Percentiles rank a stretch among this genome's conserved stretches.
Evolutionary conservation across 2,113 vertebrate species (phyloP).

Genomic region (Glaucomys volans): DNA sequence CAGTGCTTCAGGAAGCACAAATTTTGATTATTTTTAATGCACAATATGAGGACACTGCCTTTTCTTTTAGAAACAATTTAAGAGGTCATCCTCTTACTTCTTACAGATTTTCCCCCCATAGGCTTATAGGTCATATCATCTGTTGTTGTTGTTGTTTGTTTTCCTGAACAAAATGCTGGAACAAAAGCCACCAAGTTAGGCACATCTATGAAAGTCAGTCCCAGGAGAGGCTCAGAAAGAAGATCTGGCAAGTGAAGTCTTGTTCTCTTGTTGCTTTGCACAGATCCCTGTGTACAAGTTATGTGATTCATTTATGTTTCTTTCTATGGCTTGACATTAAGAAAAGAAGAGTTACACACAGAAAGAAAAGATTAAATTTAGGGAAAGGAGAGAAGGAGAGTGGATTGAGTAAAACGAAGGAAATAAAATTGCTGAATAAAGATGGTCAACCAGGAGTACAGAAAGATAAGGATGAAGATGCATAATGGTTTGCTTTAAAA

Average conservation of each 20-base stretch:
- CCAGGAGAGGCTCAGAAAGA: neutral
- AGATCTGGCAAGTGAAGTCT: neutral
- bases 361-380: neutral
- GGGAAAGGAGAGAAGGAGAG: neutral
- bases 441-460: neutral
- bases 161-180: neutral
- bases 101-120: neutral
- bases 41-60: neutral
- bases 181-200: neutral
- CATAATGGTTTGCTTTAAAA: neutral
- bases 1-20: neutral
- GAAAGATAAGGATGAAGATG: neutral
- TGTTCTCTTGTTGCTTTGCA: neutral
- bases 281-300: neutral
- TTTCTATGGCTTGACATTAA: neutral
- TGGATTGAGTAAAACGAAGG: neutral
- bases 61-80: slow-evolving; percentile 24
- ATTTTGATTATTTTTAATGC: neutral
- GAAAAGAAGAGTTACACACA: neutral
- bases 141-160: neutral
- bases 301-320: slow-evolving; percentile 8
- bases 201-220: neutral
- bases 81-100: neutral
- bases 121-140: neutral
- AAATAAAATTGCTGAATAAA: neutral